Evolutionary conservation across 37 sponge, comb jelly and placozoan genomes (phyloP), one percentile per base, ranked within the genome.

Genomic region (Halichondria panicea): DNA sequence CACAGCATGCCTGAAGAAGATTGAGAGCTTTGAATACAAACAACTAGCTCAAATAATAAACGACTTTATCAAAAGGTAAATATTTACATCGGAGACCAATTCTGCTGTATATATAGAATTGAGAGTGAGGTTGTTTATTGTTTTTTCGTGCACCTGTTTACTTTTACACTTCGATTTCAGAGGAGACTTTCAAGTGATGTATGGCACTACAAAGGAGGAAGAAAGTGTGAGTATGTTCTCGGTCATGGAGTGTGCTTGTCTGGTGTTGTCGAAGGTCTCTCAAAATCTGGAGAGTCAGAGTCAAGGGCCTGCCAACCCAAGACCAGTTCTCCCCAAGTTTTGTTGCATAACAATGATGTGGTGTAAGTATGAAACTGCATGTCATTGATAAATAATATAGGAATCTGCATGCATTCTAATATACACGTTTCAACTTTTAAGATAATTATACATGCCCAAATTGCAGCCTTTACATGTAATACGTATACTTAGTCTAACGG

Each of bases 321-420:
- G n/a, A 22, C 5, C 57, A 38, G 9, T 62, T 80, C 37, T 71
- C 57, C 63, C 33, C 28, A 5, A 44, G 52, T 21, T 86, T 80
- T 42, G 56, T 86, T 78, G 73, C 57, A 36, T 38, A 40, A 63
- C 74, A 52, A 80, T 86, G 69, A 11, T 86, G 35, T 86, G 87
- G 87, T 46, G 87, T 86, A 67, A 56, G 81, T 70, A 44, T 43
- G n/a, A n/a, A n/a, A n/a, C n/a, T n/a, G n/a, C n/a, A n/a, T n/a
- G n/a, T n/a, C n/a, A n/a, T n/a, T n/a, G n/a, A n/a, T n/a, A n/a
- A n/a, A n/a, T n/a, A n/a, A n/a, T n/a, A n/a, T n/a, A n/a, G n/a
- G n/a, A n/a, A n/a, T n/a, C n/a, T n/a, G n/a, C n/a, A n/a, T n/a
- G n/a, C n/a, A n/a, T n/a, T n/a, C n/a, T n/a, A n/a, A n/a, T n/a